Percentiles rank a stretch among this genome's conserved stretches.
phyloP scores from a whole-genome alignment of 2,888 invertebrate genomes.

The Tuta absoluta region DNA sequence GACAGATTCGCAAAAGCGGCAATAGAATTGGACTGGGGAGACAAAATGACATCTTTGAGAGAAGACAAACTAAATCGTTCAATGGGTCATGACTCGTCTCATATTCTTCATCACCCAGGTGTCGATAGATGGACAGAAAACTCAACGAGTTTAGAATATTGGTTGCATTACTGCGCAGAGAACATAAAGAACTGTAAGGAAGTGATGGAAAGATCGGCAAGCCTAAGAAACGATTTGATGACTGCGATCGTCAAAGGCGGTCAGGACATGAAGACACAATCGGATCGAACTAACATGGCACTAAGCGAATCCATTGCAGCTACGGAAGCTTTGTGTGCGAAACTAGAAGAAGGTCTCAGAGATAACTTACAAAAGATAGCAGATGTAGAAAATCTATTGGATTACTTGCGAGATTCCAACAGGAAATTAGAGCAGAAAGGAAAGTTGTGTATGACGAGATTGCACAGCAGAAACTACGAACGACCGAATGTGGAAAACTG shows the following conservation, averaged over 20 bases:
- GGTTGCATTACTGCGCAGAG: slow-evolving; percentile 91
- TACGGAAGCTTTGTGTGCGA: slow-evolving; percentile 85
- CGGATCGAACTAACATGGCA: slow-evolving; percentile 88
- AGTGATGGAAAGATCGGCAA: slow-evolving; percentile 86
- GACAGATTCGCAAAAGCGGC: slow-evolving; percentile 89
- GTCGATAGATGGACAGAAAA: slow-evolving; percentile 90
- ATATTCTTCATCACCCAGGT: slow-evolving; percentile 88
- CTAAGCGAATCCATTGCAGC: slow-evolving; percentile 86
- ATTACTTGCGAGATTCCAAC: slow-evolving; percentile 84
- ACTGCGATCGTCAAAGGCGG: slow-evolving; percentile 88
- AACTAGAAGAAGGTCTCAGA: slow-evolving; percentile 85
- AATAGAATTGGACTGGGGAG: slow-evolving; percentile 94
- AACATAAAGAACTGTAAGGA: slow-evolving; percentile 88
- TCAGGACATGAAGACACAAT: slow-evolving; percentile 90
- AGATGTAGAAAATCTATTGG: slow-evolving; percentile 88
- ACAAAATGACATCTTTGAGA: slow-evolving; percentile 88
- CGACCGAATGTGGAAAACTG: slow-evolving; percentile 92
- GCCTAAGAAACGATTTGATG: slow-evolving; percentile 85
- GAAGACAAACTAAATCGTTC: slow-evolving; percentile 85
- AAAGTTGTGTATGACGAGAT: slow-evolving; percentile 92
- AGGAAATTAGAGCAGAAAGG: slow-evolving; percentile 86
- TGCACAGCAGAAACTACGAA: slow-evolving; percentile 85
- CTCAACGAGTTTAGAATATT: slow-evolving; percentile 85
- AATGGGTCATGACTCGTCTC: slow-evolving; percentile 84
- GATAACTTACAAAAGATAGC: slow-evolving; percentile 88